These are phyloP conservation scores for Tokudaia tokunoshimensis DNA, from an alignment of 2,797 vertebrate species.

Conservation along the genomic window DNA sequence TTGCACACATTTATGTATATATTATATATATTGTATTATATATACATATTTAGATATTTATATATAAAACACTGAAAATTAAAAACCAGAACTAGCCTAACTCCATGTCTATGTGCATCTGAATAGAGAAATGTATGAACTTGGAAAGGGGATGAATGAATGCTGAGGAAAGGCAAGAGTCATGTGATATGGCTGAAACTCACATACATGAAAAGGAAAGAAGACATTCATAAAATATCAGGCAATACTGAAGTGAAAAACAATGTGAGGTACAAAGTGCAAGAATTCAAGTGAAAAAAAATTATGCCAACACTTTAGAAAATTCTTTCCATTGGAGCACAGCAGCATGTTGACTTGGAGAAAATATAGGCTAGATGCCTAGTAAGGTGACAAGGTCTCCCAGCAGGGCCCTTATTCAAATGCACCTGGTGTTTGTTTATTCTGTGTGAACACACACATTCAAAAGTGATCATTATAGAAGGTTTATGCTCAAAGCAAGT, in stretches of 20 bases:
- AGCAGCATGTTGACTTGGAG: neutral
- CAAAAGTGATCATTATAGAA: neutral
- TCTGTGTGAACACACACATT: neutral
- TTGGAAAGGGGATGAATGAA: neutral
- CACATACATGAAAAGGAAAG: neutral
- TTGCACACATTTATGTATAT: neutral
- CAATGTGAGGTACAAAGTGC: neutral
- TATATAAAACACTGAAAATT: neutral
- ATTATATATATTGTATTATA: neutral
- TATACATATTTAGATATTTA: neutral
- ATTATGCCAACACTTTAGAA: neutral
- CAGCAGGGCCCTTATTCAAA: neutral
- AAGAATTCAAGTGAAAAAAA: neutral
- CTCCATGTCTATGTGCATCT: neutral
- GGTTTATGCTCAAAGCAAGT: too few relatives aligned
- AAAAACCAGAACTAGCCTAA: neutral
- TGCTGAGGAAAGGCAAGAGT: neutral
- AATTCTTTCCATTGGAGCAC: neutral
- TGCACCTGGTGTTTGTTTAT: neutral
- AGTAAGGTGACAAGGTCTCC: fast-evolving
- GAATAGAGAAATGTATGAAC: neutral
- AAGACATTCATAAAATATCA: neutral
- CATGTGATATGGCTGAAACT: neutral
- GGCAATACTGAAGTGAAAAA: neutral
- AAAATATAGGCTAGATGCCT: neutral